Percentiles rank a stretch among this genome's conserved stretches.
Conservation (phyloP, 2,888 invertebrate genomes). For the Dascillus cervinus region DNA sequence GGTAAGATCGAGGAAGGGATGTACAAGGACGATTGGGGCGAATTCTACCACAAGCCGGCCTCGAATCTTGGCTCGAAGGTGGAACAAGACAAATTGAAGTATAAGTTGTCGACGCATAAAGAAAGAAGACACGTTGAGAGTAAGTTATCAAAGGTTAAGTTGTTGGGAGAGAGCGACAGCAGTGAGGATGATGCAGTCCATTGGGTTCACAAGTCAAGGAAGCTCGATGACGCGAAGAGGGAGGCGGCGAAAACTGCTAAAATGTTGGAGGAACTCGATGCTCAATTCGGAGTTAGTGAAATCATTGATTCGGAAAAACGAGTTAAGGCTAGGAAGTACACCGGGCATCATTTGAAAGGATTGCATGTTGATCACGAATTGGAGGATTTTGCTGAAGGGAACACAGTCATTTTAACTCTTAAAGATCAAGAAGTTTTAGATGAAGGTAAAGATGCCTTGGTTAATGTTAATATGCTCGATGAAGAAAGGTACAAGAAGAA, state of each 20-base stretch:
- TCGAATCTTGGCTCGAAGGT: conserved; percentile 65
- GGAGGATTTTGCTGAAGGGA: conserved; percentile 63
- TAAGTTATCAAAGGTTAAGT: conserved; percentile 52
- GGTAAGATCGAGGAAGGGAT: conserved; percentile 49
- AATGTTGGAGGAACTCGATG: conserved; percentile 90
- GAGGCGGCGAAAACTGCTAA: conserved; percentile 88
- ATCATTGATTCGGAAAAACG: conserved; percentile 72
- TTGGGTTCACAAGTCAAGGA: conserved; percentile 81
- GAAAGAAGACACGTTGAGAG: conserved; percentile 72
- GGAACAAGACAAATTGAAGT: conserved; percentile 72
- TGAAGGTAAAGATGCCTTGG: conserved; percentile 77
- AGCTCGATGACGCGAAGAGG: conserved; percentile 67
- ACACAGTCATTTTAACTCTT: conserved; percentile 81
- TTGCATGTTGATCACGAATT: conserved; percentile 80
- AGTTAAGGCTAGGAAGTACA: conserved; percentile 56
- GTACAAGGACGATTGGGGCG: conserved; percentile 55
- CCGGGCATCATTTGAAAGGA: conserved; percentile 66
- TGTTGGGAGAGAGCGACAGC: conserved; percentile 65
- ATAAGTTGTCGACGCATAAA: conserved; percentile 67
- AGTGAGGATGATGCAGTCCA: conserved; percentile 65
- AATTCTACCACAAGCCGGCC: conserved; percentile 83
- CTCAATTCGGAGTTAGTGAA: conserved; percentile 83
- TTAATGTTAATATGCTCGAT: conserved; percentile 86
- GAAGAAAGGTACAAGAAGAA: conserved; percentile 81
- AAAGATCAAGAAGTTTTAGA: conserved; percentile 89